These are phyloP conservation scores for Notolepis coatsorum DNA, from an alignment of 2,797 vertebrate species.

Conservation along the genomic window DNA sequence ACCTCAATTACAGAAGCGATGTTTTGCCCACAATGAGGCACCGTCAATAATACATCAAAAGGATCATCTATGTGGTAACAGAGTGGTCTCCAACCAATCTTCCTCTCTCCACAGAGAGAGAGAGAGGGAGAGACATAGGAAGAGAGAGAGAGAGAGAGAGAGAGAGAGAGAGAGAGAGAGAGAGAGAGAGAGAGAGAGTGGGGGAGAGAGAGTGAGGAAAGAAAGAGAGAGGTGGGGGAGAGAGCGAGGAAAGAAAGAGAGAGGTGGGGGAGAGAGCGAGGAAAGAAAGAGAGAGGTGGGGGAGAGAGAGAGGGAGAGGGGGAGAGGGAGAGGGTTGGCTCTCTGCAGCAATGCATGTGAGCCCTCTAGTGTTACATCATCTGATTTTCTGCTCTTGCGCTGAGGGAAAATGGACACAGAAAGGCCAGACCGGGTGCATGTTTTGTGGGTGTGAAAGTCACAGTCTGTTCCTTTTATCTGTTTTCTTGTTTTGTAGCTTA, in stretches of 20 bases:
- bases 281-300: too few relatives aligned
- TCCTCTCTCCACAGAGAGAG: neutral
- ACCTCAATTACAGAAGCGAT: slow-evolving; percentile 19
- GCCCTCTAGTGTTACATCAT: slow-evolving; percentile 74
- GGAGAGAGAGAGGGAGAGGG: too few relatives aligned
- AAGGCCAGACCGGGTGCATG: neutral
- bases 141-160: slow-evolving; percentile 13
- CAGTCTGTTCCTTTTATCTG: too few relatives aligned
- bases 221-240: too few relatives aligned
- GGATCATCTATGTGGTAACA: slow-evolving; percentile 37
- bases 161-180: too few relatives aligned
- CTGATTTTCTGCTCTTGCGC: slow-evolving; percentile 24
- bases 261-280: too few relatives aligned
- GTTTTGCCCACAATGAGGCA: slow-evolving; percentile 50
- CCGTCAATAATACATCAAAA: slow-evolving; percentile 61
- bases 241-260: slow-evolving; percentile 21
- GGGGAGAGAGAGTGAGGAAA: too few relatives aligned
- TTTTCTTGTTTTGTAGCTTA: too few relatives aligned
- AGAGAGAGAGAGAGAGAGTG: too few relatives aligned
- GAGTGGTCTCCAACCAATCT: slow-evolving; percentile 25
- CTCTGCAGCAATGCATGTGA: slow-evolving; percentile 64
- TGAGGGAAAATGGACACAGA: slow-evolving; percentile 9
- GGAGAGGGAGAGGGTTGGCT: slow-evolving; percentile 17
- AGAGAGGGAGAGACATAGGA: slow-evolving; percentile 5
- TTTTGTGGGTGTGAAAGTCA: too few relatives aligned